Conservation (phyloP, 1,140 invertebrate genomes). For the Harlomillsia oculata region DNA sequence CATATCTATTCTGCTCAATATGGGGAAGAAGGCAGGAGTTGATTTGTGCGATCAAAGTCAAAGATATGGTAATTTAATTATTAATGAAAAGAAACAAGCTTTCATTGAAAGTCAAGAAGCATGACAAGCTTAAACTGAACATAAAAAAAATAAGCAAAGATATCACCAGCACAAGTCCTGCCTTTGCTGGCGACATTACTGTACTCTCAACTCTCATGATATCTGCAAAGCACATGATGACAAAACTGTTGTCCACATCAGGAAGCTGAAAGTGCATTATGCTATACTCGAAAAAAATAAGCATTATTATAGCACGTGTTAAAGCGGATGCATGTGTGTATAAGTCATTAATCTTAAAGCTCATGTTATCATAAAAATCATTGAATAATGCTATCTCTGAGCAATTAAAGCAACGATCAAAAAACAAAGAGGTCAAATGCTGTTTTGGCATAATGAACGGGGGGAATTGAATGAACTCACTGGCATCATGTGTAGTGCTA, state of each 20-base stretch:
- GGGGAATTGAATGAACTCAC: conserved; percentile 20
- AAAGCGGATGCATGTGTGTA: no score
- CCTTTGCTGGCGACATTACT: conserved; percentile 5
- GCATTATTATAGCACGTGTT: no score
- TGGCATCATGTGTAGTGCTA: conserved; percentile 23
- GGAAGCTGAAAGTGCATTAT: conserved; percentile 7
- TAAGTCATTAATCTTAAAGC: no score
- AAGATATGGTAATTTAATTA: no score
- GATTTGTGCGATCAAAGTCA: no score
- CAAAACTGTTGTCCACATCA: no score
- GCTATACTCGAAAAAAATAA: no score
- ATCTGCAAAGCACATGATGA: no score
- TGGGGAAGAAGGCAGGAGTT: conserved; percentile 9
- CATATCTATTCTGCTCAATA: conserved; percentile 2
- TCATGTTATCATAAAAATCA: no score
- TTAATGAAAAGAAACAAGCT: background rate
- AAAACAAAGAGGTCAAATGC: background rate
- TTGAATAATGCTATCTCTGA: no score
- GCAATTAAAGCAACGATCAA: background rate
- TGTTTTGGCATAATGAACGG: no score
- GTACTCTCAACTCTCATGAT: background rate
- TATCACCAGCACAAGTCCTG: conserved; percentile 24
- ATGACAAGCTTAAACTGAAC: background rate
- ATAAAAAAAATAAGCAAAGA: background rate
- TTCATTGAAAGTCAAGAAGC: background rate